Conservation (phyloP, 1,140 invertebrate genomes). For the Solenopsis invicta region DNA sequence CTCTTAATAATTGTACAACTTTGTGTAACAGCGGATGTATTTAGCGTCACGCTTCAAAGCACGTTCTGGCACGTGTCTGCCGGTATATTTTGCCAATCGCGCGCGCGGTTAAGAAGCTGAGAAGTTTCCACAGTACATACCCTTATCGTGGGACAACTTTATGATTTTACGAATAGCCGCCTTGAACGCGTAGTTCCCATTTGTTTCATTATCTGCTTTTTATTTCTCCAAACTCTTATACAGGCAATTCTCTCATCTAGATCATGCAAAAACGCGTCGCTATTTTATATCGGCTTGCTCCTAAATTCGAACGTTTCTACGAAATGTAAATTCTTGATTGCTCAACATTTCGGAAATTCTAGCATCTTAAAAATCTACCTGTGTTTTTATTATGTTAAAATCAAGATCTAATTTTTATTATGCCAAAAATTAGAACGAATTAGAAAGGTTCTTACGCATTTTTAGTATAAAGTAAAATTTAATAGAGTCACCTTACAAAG, state of each 20-base stretch:
- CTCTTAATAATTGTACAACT: not conserved
- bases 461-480: not conserved
- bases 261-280: not conserved
- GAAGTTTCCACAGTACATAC: not conserved
- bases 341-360: not conserved
- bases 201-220: conserved; percentile 6
- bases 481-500: not conserved
- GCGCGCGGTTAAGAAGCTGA: not conserved
- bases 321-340: not conserved
- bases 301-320: not conserved
- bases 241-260: not conserved
- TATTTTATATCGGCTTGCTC: not conserved
- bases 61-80: not conserved
- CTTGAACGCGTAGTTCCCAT: not conserved
- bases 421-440: not conserved
- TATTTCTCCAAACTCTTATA: not conserved
- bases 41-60: conserved; percentile 6
- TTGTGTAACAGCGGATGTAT: not conserved
- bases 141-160: conserved; percentile 25
- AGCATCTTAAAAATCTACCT: not conserved
- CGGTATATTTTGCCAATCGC: not conserved
- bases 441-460: not conserved
- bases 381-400: not conserved
- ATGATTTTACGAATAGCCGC: conserved; percentile 6
- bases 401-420: not conserved